These are phyloP conservation scores for Oxygymnocypris stewartii DNA, from an alignment of 2,113 vertebrate genomes.

Conservation along the genomic window DNA sequence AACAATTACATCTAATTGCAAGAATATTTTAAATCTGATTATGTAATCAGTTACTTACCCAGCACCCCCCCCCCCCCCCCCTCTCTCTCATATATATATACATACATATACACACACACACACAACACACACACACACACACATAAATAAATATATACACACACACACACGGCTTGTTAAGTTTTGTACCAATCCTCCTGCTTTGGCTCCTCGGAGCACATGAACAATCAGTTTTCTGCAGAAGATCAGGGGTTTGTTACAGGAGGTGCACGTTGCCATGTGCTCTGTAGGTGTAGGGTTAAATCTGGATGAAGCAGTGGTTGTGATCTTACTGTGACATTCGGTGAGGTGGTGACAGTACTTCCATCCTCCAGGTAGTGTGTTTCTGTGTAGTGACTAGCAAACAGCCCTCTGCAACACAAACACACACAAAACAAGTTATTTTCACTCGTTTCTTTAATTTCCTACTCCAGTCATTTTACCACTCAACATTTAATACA, in stretches of 20 bases:
- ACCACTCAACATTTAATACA: background rate
- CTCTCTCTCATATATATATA: too few species aligned
- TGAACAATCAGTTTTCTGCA: background rate
- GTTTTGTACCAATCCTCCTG: background rate
- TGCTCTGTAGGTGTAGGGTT: background rate
- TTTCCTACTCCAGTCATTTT: background rate
- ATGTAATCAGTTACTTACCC: too few species aligned
- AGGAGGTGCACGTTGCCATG: background rate
- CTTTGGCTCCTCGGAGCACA: background rate
- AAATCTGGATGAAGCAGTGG: background rate
- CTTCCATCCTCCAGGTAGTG: constrained; percentile 88
- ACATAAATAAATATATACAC: too few species aligned
- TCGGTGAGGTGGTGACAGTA: constrained; percentile 75
- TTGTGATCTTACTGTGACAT: constrained; percentile 78
- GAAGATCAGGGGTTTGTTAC: background rate
- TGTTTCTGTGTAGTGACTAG: constrained; percentile 86
- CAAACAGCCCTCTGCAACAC: constrained; percentile 83
- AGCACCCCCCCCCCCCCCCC: too few species aligned
- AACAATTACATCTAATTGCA: too few species aligned
- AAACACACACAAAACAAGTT: constrained; percentile 51
- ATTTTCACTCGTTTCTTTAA: background rate
- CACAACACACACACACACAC: too few species aligned
- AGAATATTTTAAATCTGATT: too few species aligned
- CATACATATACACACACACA: too few species aligned
- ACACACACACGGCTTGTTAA: background rate